These are phyloP conservation scores for Catagonus wagneri DNA, from an alignment of 2,113 vertebrate species.

Conservation along the genomic window DNA sequence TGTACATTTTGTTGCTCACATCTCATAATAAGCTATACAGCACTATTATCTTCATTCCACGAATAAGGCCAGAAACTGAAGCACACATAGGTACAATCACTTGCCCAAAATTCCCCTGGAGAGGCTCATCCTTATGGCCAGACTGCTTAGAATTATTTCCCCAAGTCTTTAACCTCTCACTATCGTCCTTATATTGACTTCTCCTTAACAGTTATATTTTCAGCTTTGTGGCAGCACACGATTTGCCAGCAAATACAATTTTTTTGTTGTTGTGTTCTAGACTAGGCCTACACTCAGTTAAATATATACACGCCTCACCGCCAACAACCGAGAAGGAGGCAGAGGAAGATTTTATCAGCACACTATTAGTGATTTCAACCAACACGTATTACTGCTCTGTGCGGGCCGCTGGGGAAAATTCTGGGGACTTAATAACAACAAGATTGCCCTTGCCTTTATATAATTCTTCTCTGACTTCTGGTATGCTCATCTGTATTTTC, in stretches of 20 bases:
- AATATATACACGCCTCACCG: constrained; percentile 32
- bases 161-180: not conserved
- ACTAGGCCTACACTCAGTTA: not conserved
- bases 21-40: not conserved
- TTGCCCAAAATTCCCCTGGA: not conserved
- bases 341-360: constrained; percentile 14
- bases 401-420: not conserved
- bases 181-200: not conserved
- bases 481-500: not conserved
- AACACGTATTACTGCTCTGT: not conserved
- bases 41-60: not conserved
- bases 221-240: not conserved
- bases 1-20: not conserved
- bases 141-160: not conserved
- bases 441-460: not conserved
- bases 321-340: not conserved
- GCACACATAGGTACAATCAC: not conserved
- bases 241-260: constrained; percentile 19
- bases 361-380: not conserved
- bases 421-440: not conserved
- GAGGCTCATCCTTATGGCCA: not conserved
- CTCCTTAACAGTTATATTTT: not conserved
- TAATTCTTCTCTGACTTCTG: not conserved
- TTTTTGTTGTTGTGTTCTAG: not conserved
- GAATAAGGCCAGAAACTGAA: not conserved